Evolutionary conservation across 2,113 vertebrate species (phyloP).

Genomic region (Lepisosteus osseus): DNA sequence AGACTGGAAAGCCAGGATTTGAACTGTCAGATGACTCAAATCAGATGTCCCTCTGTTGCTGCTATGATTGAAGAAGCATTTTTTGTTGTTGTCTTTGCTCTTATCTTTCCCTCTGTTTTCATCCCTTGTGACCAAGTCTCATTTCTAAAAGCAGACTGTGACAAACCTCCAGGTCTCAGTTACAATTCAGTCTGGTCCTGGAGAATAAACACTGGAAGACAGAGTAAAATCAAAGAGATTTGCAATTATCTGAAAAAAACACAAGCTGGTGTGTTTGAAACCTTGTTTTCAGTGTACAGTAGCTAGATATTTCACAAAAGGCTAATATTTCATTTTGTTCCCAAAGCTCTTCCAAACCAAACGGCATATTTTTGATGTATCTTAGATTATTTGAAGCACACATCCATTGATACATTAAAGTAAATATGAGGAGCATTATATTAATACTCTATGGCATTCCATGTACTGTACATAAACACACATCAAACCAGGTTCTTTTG

Average conservation of each 20-base stretch:
- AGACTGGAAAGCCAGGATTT: too few relatives aligned
- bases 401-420: neutral
- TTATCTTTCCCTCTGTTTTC: neutral
- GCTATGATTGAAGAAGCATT: neutral
- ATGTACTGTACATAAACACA: too few relatives aligned
- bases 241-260: neutral
- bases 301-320: neutral
- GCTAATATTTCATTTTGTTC: neutral
- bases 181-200: neutral
- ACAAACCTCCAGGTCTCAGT: conserved; percentile 12
- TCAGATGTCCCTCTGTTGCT: neutral
- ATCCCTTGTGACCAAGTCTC: conserved; percentile 14
- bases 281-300: neutral
- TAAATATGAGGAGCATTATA: neutral
- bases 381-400: neutral
- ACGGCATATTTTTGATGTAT: neutral
- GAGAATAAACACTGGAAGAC: neutral
- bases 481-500: neutral
- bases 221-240: neutral
- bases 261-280: neutral
- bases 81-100: neutral
- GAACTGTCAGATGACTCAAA: too few relatives aligned
- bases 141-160: conserved; percentile 16
- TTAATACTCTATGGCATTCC: neutral
- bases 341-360: neutral